Percentiles rank a stretch among this genome's conserved stretches.
These are phyloP conservation scores for Melieria crassipennis DNA, from an alignment of 2,888 invertebrate species.

Conservation along the genomic window DNA sequence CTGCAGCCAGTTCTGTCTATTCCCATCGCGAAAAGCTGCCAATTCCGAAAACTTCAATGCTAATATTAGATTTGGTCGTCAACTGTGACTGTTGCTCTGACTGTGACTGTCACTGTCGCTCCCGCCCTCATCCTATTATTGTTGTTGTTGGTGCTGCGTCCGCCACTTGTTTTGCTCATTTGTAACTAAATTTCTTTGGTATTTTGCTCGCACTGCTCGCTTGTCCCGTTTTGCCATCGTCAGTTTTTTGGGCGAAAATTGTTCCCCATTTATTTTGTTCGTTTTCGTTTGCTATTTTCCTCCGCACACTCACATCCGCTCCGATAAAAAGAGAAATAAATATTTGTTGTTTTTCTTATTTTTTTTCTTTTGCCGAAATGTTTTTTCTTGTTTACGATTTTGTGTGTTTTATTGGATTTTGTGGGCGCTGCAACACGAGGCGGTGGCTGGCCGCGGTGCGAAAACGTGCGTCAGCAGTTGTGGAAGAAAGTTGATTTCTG, in stretches of 20 bases:
- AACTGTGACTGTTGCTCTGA: conserved; percentile 14
- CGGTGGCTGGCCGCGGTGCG: too few relatives aligned
- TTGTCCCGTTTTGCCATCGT: too few relatives aligned
- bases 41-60: background rate
- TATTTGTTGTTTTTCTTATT: conserved; percentile 37
- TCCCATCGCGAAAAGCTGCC: background rate
- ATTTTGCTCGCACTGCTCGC: background rate
- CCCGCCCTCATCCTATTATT: background rate
- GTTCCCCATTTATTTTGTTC: conserved; percentile 38
- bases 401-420: conserved; percentile 43
- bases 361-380: conserved; percentile 20
- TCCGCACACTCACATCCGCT: conserved; percentile 59
- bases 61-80: conserved; percentile 29
- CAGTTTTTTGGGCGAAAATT: conserved; percentile 1
- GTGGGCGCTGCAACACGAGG: background rate
- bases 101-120: background rate
- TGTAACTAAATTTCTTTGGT: conserved; percentile 20
- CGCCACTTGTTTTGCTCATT: conserved; percentile 22
- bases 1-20: background rate
- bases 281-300: conserved; percentile 25
- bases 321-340: conserved; percentile 59
- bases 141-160: background rate
- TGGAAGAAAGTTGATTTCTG: too few relatives aligned
- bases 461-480: too few relatives aligned
- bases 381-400: conserved; percentile 37